phyloP scores from a whole-genome alignment of 1,140 invertebrate genomes.

The Pentalonia nigronervosa region DNA sequence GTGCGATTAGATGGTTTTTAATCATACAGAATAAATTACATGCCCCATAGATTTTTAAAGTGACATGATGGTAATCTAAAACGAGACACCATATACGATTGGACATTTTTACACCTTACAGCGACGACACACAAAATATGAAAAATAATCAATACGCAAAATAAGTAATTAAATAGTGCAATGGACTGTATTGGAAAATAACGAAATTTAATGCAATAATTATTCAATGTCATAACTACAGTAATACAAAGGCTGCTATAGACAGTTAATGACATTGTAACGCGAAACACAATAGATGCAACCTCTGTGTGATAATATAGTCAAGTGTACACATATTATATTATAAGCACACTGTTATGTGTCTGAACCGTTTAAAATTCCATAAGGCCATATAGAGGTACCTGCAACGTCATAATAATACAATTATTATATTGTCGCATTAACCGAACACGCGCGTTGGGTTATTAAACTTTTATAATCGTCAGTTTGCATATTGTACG shows the following conservation, averaged over 20 bases:
- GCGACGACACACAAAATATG: not conserved
- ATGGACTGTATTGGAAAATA: not conserved
- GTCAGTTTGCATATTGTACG: not conserved
- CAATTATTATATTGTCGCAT: slow-evolving; percentile 6
- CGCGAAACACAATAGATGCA: not conserved
- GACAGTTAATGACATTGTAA: not conserved
- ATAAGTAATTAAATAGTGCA: not conserved
- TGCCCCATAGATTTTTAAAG: not conserved
- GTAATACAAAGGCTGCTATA: not conserved
- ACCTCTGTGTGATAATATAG: slow-evolving; percentile 3
- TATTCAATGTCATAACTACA: not conserved
- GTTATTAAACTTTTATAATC: slow-evolving; percentile 17
- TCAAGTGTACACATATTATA: not conserved
- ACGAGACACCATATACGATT: not conserved
- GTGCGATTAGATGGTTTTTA: not conserved
- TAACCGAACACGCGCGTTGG: not conserved
- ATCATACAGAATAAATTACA: not conserved
- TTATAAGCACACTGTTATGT: not conserved
- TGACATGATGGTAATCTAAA: not conserved
- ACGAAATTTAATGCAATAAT: not conserved
- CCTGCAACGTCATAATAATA: not conserved
- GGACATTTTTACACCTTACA: not conserved
- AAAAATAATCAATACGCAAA: not conserved
- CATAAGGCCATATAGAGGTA: not conserved
- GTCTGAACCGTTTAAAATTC: slow-evolving; percentile 3